Evolutionary conservation across 2,797 vertebrate species (phyloP).

Genomic region (Adrianichthys oophorus): DNA sequence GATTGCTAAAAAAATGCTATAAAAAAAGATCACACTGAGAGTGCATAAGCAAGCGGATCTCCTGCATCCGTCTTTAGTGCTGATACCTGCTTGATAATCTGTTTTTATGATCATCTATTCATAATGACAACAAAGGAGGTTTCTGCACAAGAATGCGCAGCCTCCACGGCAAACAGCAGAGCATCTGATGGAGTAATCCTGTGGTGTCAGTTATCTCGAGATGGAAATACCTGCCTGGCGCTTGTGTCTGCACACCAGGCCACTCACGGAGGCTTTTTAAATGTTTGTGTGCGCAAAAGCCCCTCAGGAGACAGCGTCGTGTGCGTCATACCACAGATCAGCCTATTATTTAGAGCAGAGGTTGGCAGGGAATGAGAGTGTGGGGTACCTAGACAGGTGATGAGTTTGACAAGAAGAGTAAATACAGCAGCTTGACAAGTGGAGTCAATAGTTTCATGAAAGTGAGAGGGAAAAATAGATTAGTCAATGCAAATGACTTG

Average conservation of each 20-base stretch:
- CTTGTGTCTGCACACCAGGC: conserved; percentile 52
- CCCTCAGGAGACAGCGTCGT: conserved; percentile 64
- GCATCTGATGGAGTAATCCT: conserved; percentile 54
- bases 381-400: conserved; percentile 53
- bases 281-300: conserved; percentile 67
- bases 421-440: conserved; percentile 19
- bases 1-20: no score
- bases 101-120: conserved; percentile 34
- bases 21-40: conserved; percentile 6
- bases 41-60: conserved; percentile 2
- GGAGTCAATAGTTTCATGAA: conserved; percentile 17
- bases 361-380: conserved; percentile 42
- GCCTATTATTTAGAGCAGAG: conserved; percentile 67
- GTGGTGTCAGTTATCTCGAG: conserved; percentile 65
- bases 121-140: conserved; percentile 42
- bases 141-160: conserved; percentile 51
- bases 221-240: conserved; percentile 67
- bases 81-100: conserved; percentile 19
- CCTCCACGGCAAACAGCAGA: conserved; percentile 35
- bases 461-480: conserved; percentile 10
- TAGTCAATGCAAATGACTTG: conserved; percentile 1
- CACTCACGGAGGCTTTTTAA: conserved; percentile 57
- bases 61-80: background rate
- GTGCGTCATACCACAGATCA: conserved; percentile 72
- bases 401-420: conserved; percentile 27